These are phyloP conservation scores for Danio albolineatus DNA, from an alignment of 2,797 vertebrate genomes.

Conservation along the genomic window DNA sequence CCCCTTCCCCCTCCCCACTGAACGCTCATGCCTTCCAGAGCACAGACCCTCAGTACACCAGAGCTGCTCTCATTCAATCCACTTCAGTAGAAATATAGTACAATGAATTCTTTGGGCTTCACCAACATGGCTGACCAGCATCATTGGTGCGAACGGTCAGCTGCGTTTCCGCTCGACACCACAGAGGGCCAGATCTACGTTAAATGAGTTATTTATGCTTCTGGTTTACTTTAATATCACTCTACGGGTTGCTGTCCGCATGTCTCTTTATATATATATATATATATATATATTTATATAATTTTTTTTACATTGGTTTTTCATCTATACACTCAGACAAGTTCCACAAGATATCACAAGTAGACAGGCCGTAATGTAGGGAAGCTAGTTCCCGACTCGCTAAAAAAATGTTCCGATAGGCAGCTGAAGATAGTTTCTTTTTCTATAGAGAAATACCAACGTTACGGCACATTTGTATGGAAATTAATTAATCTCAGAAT, in stretches of 20 bases:
- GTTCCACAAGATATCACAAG: slow-evolving; percentile 83
- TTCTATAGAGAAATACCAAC: slow-evolving; percentile 78
- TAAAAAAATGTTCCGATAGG: slow-evolving; percentile 79
- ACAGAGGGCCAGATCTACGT: slow-evolving; percentile 75
- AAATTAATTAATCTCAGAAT: slow-evolving; percentile 81
- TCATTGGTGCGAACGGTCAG: slow-evolving; percentile 83
- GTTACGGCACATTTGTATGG: slow-evolving; percentile 82
- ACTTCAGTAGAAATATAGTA: slow-evolving; percentile 75
- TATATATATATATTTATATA: slow-evolving; percentile 41
- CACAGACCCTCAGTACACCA: slow-evolving; percentile 76
- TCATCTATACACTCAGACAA: slow-evolving; percentile 83
- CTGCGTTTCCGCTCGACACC: slow-evolving; percentile 75
- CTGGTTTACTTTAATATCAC: slow-evolving; percentile 70
- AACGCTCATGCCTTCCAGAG: slow-evolving; percentile 66
- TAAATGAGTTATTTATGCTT: slow-evolving; percentile 73
- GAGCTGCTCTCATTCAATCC: slow-evolving; percentile 78
- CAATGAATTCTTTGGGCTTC: slow-evolving; percentile 83
- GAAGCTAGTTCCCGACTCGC: slow-evolving; percentile 74
- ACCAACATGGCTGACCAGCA: slow-evolving; percentile 80
- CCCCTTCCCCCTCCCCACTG: slow-evolving; percentile 67
- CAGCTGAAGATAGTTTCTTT: slow-evolving; percentile 75
- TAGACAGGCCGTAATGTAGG: slow-evolving; percentile 80
- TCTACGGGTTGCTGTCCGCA: slow-evolving; percentile 74
- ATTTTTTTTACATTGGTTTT: slow-evolving; percentile 63
- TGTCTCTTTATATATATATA: slow-evolving; percentile 68